These are phyloP conservation scores for Nestor notabilis DNA, from an alignment of 2,113 vertebrate species.

Conservation along the genomic window DNA sequence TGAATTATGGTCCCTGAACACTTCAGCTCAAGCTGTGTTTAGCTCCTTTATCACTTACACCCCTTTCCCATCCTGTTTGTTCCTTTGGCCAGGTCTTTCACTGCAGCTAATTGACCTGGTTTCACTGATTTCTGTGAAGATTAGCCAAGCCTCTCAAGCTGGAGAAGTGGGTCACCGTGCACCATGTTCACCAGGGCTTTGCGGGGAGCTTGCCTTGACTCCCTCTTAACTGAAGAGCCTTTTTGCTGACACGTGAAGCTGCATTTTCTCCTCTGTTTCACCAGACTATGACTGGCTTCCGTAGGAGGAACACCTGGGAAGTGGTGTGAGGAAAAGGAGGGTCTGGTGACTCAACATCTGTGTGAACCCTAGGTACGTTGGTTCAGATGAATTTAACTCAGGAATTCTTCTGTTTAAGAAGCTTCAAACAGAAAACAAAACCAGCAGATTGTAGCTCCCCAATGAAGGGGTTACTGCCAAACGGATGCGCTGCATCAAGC, in stretches of 20 bases:
- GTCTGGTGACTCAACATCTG: background rate
- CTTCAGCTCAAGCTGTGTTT: background rate
- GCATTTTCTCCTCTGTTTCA: background rate
- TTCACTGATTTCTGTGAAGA: background rate
- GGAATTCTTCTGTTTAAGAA: background rate
- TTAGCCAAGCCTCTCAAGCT: background rate
- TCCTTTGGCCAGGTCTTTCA: background rate
- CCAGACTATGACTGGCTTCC: background rate
- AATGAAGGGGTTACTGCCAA: background rate
- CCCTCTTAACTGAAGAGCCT: background rate
- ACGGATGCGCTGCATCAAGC: background rate
- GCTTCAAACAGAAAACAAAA: background rate
- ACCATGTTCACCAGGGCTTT: background rate
- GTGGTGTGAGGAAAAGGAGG: background rate
- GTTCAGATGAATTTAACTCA: background rate
- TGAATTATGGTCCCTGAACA: background rate
- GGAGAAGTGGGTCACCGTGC: background rate
- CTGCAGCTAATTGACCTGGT: background rate
- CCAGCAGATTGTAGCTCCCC: background rate
- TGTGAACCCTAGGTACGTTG: rapidly evolving
- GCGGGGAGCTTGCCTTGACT: background rate
- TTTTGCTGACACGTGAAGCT: background rate
- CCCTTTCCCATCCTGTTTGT: background rate
- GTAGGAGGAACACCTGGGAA: background rate
- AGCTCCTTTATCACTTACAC: slow-evolving; percentile 17